A percentile compares a stretch with the other conserved stretches of the same genome.
These are phyloP conservation scores for Tinamus major DNA, from an alignment of 2,797 vertebrate species.

Conservation along the genomic window DNA sequence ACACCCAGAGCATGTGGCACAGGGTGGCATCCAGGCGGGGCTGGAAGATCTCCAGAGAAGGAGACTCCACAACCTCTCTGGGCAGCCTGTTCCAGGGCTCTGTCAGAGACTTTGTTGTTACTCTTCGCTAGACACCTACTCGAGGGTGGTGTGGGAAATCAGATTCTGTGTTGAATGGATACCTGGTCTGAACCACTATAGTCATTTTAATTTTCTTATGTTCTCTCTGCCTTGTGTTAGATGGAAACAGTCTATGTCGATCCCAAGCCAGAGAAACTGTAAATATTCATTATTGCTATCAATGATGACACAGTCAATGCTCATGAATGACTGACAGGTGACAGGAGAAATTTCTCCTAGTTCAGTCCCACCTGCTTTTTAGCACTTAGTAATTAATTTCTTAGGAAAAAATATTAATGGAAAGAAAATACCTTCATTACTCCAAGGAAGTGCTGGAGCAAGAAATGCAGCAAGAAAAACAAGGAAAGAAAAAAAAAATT, in stretches of 20 bases:
- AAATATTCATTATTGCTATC: background rate
- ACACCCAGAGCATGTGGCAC: too few relatives aligned
- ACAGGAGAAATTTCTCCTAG: background rate
- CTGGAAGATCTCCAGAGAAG: too few relatives aligned
- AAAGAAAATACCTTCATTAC: background rate
- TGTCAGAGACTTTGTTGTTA: rapidly evolving
- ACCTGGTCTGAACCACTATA: background rate
- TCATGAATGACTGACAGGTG: background rate
- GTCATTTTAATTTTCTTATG: background rate
- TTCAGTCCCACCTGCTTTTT: background rate
- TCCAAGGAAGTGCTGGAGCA: background rate
- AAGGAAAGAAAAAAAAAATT: background rate
- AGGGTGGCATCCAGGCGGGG: too few relatives aligned
- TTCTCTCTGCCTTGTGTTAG: background rate
- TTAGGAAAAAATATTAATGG: background rate
- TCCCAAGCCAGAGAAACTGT: background rate
- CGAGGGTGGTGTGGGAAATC: background rate
- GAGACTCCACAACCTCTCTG: too few relatives aligned
- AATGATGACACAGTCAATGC: background rate
- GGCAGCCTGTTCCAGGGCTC: too few relatives aligned
- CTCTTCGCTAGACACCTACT: background rate
- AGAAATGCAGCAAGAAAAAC: background rate
- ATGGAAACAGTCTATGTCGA: background rate
- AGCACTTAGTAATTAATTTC: background rate
- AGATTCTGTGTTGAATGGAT: background rate